phyloP scores from a whole-genome alignment of 2,888 invertebrate species.

The Lysandra coridon region DNA sequence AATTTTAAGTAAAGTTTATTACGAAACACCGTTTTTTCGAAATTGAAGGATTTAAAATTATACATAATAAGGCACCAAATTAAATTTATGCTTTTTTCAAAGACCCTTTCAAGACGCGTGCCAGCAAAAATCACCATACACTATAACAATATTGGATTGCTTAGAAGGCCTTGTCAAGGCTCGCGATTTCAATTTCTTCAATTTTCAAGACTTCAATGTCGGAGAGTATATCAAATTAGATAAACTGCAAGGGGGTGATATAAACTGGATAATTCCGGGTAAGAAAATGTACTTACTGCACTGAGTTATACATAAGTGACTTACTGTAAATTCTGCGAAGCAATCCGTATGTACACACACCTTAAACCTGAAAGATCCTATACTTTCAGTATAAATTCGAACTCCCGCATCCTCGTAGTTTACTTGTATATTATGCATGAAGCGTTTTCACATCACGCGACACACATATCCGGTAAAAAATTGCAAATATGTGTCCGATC shows the following conservation, averaged over 20 bases:
- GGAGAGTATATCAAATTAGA: conserved; percentile 91
- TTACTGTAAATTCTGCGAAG: too few species aligned
- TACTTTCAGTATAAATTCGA: too few species aligned
- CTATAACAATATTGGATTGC: conserved; percentile 84
- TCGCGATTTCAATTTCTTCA: conserved; percentile 85
- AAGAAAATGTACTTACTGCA: conserved; percentile 53
- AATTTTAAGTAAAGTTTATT: background rate
- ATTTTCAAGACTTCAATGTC: conserved; percentile 90
- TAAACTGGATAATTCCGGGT: conserved; percentile 94
- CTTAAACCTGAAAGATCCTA: too few species aligned
- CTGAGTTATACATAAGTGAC: too few species aligned
- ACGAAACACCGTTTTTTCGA: too few species aligned
- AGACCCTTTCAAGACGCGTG: conserved; percentile 90
- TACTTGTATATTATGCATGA: too few species aligned
- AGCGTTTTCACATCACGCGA: too few species aligned
- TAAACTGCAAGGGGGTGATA: conserved; percentile 91
- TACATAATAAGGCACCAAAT: background rate
- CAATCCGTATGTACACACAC: too few species aligned
- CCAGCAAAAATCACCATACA: conserved; percentile 86
- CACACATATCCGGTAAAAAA: too few species aligned
- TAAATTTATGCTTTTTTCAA: conserved; percentile 1
- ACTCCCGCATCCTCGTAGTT: too few species aligned
- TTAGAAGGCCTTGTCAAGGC: conserved; percentile 85
- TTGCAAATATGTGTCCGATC: too few species aligned
- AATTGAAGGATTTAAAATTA: too few species aligned